Evolutionary conservation across 2,113 vertebrate genomes (phyloP), one percentile per base, ranked within the genome.

Genomic region (Hydropotes inermis): DNA sequence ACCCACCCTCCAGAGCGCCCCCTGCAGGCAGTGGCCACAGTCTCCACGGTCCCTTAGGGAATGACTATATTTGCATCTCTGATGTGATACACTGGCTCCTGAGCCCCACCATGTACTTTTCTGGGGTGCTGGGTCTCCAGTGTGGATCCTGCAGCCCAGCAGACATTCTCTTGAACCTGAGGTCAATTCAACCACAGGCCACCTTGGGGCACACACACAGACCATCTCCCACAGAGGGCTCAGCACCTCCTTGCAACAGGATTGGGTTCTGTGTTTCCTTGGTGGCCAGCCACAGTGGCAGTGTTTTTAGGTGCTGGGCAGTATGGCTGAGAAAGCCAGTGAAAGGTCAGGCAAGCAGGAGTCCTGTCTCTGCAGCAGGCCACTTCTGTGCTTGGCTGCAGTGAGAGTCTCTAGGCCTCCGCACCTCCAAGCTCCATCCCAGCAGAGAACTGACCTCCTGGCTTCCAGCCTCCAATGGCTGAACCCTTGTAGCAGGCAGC

Each of bases 91-190:
- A 36, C 3, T 89, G 61, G n/a, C 11, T 39, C 15, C 55, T 55
- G 10, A 5, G 0, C 7, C 21, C 6, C 11, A 2, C 7, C 39
- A 2, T 1, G 4, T 17, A 21, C 1, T 57, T 83, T 23, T 81
- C 45, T 74, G 43, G 27, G 0, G 39, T 16, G 12, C 58, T 3
- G 2, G 74, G 5, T 67, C 67, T 47, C 30, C 60, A 6, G 11
- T 15, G 30, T 0, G 0, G 30, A 9, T 36, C 74, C 86, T n/a
- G 28, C 30, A 82, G 57, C 11, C 30, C 19, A 45, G 2, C 1
- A 36, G 5, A 2, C 15, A 94, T 94, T 36, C 54, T 90, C 52
- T n/a, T 47, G 10, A 16, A 52, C 36, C 61, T 57, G 61, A 76
- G 83, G 28, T 27, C 54, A 67, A 2, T 11, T 7, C 11, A 25